These are phyloP conservation scores for Epinotia demarniana DNA, from an alignment of 2,888 invertebrate species.

Conservation along the genomic window DNA sequence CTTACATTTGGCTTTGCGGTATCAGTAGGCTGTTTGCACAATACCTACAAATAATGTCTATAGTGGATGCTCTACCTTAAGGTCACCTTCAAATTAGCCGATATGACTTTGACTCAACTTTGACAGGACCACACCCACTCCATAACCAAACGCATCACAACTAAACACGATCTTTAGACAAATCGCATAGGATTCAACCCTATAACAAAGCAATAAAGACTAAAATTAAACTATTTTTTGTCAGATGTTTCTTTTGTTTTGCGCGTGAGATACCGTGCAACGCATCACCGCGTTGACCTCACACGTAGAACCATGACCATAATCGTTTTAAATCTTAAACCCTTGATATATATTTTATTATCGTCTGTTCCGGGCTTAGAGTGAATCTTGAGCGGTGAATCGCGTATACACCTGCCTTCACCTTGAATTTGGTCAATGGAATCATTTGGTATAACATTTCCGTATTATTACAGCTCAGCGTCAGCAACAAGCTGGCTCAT, in stretches of 20 bases:
- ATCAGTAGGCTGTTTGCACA: not conserved
- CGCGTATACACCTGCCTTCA: constrained; percentile 3
- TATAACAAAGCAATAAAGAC: not conserved
- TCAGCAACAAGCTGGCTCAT: not conserved
- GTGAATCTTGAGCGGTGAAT: not conserved
- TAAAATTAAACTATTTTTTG: not conserved
- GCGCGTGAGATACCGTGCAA: not conserved
- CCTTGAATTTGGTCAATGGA: constrained; percentile 19
- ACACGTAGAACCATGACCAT: constrained; percentile 8
- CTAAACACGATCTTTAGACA: not conserved
- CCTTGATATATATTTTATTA: not conserved
- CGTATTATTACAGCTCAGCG: not conserved
- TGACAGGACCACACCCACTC: constrained; percentile 23
- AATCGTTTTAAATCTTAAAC: not conserved
- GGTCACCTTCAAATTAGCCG: not conserved
- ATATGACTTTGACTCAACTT: constrained; percentile 10
- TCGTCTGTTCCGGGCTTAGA: not conserved
- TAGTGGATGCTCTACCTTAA: too few species aligned
- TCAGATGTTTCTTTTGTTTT: not conserved
- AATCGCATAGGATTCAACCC: not conserved
- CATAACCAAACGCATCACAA: not conserved
- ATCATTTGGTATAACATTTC: not conserved
- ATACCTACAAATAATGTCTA: too few species aligned
- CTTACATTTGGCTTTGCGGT: too few species aligned
- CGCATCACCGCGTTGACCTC: constrained; percentile 23